These are phyloP conservation scores for Melanostoma mellinum DNA, from an alignment of 2,888 invertebrate genomes.

Conservation along the genomic window DNA sequence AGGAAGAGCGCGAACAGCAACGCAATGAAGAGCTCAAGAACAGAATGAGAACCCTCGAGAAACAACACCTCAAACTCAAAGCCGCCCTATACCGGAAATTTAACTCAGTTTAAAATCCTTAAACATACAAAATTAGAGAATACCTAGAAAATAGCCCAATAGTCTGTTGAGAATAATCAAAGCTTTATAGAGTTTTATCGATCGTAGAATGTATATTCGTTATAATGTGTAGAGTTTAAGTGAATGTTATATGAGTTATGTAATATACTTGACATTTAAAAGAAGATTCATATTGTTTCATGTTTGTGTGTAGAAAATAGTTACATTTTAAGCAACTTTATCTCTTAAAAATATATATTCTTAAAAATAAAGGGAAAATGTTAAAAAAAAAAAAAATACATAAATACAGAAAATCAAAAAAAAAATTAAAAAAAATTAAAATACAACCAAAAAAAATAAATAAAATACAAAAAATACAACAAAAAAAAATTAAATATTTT, in stretches of 20 bases:
- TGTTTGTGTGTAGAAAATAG: constrained; percentile 35
- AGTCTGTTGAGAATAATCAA: constrained; percentile 26
- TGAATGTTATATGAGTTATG: constrained; percentile 47
- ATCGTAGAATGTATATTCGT: constrained; percentile 19
- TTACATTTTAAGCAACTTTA: constrained; percentile 17
- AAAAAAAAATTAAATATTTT: constrained; percentile 37
- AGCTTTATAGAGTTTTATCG: constrained; percentile 28
- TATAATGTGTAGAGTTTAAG: constrained; percentile 49
- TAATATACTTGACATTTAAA: constrained; percentile 45
- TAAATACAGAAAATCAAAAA: constrained; percentile 35
- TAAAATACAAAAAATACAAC: constrained; percentile 32
- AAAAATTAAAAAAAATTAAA: constrained; percentile 43
- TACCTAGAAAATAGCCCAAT: constrained; percentile 12
- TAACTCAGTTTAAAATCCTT: neutral
- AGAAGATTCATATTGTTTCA: constrained; percentile 49
- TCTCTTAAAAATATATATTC: constrained; percentile 23
- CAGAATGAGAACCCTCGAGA: constrained; percentile 5
- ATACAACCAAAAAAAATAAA: constrained; percentile 41
- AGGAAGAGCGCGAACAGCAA: constrained; percentile 72
- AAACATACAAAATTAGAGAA: constrained; percentile 4
- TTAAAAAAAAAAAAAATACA: constrained; percentile 31
- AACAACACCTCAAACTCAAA: constrained; percentile 24
- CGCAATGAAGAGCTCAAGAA: constrained; percentile 47
- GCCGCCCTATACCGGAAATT: constrained; percentile 14
- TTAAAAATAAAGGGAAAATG: constrained; percentile 47